Conservation (phyloP, 2,113 vertebrate species). For the Anseranas semipalmata region DNA sequence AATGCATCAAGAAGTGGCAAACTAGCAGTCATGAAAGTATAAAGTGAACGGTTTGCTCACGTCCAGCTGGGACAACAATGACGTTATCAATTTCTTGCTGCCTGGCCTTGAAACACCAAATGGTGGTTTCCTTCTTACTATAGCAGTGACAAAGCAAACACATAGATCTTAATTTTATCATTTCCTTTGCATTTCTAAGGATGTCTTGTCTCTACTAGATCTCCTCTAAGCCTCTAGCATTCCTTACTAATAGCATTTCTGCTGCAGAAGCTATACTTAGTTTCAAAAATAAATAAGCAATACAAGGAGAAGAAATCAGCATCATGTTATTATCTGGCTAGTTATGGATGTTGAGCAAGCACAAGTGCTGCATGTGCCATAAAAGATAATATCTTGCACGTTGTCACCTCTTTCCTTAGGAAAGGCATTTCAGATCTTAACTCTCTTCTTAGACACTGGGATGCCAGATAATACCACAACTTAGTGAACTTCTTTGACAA, state of each 20-base stretch:
- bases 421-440: neutral
- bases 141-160: neutral
- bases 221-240: neutral
- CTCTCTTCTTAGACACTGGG: neutral
- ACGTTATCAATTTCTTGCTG: neutral
- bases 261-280: neutral
- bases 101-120: neutral
- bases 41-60: neutral
- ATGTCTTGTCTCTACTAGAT: neutral
- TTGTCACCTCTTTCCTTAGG: neutral
- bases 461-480: neutral
- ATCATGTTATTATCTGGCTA: neutral
- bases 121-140: neutral
- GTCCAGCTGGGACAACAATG: neutral
- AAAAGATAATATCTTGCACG: neutral
- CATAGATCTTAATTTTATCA: neutral
- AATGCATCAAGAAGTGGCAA: neutral
- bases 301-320: neutral
- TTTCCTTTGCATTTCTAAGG: neutral
- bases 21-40: neutral
- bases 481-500: neutral
- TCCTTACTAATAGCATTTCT: neutral
- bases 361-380: neutral
- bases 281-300: neutral
- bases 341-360: neutral